These are phyloP conservation scores for Emydoidea blandingii DNA, from an alignment of 2,797 vertebrate species.

Conservation along the genomic window DNA sequence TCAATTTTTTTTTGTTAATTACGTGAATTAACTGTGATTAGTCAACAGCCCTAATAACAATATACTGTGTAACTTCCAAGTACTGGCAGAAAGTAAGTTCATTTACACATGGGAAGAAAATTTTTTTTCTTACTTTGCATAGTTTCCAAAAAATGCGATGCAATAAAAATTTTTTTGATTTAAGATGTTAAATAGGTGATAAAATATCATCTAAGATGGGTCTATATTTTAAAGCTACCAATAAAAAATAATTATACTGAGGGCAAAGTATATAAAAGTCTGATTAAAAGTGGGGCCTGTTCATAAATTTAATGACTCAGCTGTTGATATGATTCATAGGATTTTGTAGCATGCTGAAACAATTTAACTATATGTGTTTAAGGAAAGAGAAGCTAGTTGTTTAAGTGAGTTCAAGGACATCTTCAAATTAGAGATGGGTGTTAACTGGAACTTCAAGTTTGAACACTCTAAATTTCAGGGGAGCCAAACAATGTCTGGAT, in stretches of 20 bases:
- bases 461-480: not conserved
- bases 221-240: constrained; percentile 28
- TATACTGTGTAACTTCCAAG: not conserved
- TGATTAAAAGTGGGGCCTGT: constrained; percentile 16
- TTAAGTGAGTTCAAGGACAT: not conserved
- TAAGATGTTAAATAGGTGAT: not conserved
- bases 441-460: not conserved
- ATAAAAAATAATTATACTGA: constrained; percentile 54
- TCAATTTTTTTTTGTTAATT: too few relatives aligned
- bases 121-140: not conserved
- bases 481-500: not conserved
- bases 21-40: too few relatives aligned
- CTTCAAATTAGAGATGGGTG: not conserved
- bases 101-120: not conserved
- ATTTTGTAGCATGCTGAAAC: not conserved
- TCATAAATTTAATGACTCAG: constrained; percentile 1
- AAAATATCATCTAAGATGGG: not conserved
- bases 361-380: not conserved
- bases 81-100: not conserved
- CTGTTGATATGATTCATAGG: constrained; percentile 9
- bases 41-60: not conserved
- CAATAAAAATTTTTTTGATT: constrained; percentile 23
- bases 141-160: constrained; percentile 10
- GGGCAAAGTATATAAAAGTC: constrained; percentile 32
- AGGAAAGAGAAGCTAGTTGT: not conserved